phyloP scores from a whole-genome alignment of 2,888 invertebrate genomes.

The Mystacides longicornis region DNA sequence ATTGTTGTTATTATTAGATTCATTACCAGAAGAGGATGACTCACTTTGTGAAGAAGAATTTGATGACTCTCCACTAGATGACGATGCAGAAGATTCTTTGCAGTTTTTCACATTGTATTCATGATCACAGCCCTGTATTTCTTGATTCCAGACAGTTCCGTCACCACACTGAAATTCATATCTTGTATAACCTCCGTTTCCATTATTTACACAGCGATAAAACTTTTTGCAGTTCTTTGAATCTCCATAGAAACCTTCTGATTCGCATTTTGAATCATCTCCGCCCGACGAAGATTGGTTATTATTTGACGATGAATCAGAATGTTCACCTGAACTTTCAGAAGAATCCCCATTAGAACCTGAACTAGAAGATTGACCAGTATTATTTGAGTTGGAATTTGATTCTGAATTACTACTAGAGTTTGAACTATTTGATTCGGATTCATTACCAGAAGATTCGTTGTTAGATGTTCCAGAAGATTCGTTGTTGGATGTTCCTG shows the following conservation, averaged over 20 bases:
- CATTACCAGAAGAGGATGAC: slow-evolving; percentile 6
- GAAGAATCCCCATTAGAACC: neutral
- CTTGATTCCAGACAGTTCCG: slow-evolving; percentile 63
- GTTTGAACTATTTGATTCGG: neutral
- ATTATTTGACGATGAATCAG: neutral
- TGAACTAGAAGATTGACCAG: neutral
- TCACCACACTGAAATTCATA: slow-evolving; percentile 65
- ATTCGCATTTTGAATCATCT: slow-evolving; percentile 37
- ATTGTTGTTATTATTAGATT: too few relatives aligned
- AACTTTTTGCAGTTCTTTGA: slow-evolving; percentile 64
- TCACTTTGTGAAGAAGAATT: neutral
- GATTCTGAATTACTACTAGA: neutral
- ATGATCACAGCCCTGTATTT: slow-evolving; percentile 56
- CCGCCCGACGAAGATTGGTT: slow-evolving; percentile 12
- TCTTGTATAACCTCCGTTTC: slow-evolving; percentile 51
- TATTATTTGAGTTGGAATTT: neutral
- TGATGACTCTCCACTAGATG: neutral
- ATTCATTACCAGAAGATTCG: slow-evolving; percentile 9
- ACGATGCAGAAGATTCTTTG: slow-evolving; percentile 22
- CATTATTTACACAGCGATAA: slow-evolving; percentile 65
- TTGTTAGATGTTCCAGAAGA: slow-evolving; percentile 3
- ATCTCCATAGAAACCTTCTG: slow-evolving; percentile 67
- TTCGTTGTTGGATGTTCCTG: neutral
- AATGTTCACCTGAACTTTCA: neutral
- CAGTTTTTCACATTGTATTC: slow-evolving; percentile 52